These are phyloP conservation scores for Nyctibius bracteatus DNA, from an alignment of 2,113 vertebrate species.

Conservation along the genomic window DNA sequence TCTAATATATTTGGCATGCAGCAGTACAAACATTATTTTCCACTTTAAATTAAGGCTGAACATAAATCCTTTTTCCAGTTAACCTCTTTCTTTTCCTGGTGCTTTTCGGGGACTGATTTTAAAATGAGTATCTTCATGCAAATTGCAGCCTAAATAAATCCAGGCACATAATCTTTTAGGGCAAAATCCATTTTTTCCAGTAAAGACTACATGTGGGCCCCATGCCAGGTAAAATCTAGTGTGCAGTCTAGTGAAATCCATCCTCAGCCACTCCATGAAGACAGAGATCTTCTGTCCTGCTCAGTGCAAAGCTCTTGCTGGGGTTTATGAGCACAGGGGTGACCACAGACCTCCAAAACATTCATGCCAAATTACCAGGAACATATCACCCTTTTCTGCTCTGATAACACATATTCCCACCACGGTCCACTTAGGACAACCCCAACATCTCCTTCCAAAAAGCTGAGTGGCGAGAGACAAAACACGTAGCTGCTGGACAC, in stretches of 20 bases:
- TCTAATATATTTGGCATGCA: constrained; percentile 4
- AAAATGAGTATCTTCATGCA: constrained; percentile 11
- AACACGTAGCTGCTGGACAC: not conserved
- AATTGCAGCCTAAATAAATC: constrained; percentile 45
- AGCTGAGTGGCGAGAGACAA: not conserved
- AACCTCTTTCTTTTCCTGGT: not conserved
- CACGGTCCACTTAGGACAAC: not conserved
- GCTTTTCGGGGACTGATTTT: constrained; percentile 5
- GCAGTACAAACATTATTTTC: constrained; percentile 42
- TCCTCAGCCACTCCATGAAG: not conserved
- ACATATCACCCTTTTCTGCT: not conserved
- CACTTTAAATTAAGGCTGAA: constrained; percentile 13
- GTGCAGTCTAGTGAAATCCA: not conserved
- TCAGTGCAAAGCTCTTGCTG: not conserved
- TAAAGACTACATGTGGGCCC: not conserved
- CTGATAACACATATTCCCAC: not conserved
- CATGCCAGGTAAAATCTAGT: not conserved
- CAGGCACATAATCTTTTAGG: constrained; percentile 15
- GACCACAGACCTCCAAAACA: not conserved
- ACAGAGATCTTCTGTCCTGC: not conserved
- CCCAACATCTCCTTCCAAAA: not conserved
- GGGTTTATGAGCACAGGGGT: not conserved
- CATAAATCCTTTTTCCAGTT: constrained; percentile 17
- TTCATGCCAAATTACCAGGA: not conserved
- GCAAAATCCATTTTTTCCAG: not conserved